Conservation (phyloP, 2,797 vertebrate species). For the Amniataba percoides region DNA sequence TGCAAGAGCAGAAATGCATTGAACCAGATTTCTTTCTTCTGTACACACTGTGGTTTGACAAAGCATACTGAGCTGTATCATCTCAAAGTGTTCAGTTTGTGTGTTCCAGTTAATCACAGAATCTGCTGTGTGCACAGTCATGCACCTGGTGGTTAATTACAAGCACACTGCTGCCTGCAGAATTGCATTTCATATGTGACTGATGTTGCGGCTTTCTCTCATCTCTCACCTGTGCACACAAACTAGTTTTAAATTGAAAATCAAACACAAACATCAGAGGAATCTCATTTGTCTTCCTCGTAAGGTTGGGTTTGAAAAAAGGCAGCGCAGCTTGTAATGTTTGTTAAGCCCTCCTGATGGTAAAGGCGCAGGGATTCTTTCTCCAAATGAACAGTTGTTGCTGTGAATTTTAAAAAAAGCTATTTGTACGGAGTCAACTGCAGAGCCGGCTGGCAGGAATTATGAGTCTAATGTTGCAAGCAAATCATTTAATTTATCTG, state of each 20-base stretch:
- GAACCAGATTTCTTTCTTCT: not conserved
- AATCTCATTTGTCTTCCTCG: conserved; percentile 26
- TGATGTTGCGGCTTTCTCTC: conserved; percentile 28
- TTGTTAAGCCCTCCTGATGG: conserved; percentile 39
- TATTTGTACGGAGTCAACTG: conserved; percentile 20
- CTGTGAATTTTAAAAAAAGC: conserved; percentile 15
- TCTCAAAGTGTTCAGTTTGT: conserved; percentile 7
- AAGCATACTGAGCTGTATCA: not conserved
- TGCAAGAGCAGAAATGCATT: not conserved
- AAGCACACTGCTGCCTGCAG: not conserved
- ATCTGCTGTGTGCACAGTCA: conserved; percentile 24
- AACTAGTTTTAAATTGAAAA: conserved; percentile 23
- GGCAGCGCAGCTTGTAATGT: conserved; percentile 24
- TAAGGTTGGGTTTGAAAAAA: conserved; percentile 3
- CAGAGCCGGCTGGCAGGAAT: conserved; percentile 16
- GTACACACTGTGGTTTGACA: not conserved
- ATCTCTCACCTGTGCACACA: conserved; percentile 15
- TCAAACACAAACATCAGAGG: conserved; percentile 16
- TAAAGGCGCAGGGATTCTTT: conserved; percentile 23
- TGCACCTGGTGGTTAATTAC: conserved; percentile 27
- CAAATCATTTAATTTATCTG: conserved; percentile 29
- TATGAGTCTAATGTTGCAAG: conserved; percentile 32
- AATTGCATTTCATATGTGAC: conserved; percentile 28
- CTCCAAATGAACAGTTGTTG: conserved; percentile 32
- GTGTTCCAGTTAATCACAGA: conserved; percentile 27